phyloP scores from a whole-genome alignment of 2,113 vertebrate genomes.

The Pipa parva region DNA sequence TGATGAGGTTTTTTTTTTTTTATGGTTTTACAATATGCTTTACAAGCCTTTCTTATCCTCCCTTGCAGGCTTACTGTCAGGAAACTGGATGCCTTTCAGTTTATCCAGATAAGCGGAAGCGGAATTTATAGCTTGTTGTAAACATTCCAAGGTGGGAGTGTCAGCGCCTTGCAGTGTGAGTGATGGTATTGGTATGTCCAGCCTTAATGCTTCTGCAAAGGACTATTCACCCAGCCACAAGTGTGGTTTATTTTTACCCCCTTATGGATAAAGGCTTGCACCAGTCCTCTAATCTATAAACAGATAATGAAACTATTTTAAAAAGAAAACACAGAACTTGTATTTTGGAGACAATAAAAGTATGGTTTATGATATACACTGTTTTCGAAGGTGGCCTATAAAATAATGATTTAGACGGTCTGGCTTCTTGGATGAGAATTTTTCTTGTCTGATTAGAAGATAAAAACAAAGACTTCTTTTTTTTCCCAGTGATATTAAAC shows the following conservation, averaged over 20 bases:
- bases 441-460: neutral
- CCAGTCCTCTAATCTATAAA: conserved; percentile 23
- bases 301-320: conserved; percentile 31
- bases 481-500: conserved; percentile 8
- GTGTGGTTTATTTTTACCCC: conserved; percentile 15
- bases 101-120: conserved; percentile 34
- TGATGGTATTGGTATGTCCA: conserved; percentile 36
- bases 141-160: conserved; percentile 37
- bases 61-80: conserved; percentile 24
- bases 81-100: conserved; percentile 27
- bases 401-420: conserved; percentile 26
- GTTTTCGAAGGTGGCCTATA: neutral
- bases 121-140: conserved; percentile 40
- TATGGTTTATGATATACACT: conserved; percentile 7
- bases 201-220: conserved; percentile 26
- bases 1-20: conserved; percentile 8
- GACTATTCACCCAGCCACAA: conserved; percentile 20
- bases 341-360: neutral
- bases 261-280: conserved; percentile 5
- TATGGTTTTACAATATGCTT: conserved; percentile 36
- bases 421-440: neutral
- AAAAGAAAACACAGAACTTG: conserved; percentile 23
- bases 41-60: conserved; percentile 35
- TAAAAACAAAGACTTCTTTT: conserved; percentile 6
- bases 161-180: conserved; percentile 14